phyloP scores from a whole-genome alignment of 2,888 invertebrate genomes.

The Aleiodes testaceus region DNA sequence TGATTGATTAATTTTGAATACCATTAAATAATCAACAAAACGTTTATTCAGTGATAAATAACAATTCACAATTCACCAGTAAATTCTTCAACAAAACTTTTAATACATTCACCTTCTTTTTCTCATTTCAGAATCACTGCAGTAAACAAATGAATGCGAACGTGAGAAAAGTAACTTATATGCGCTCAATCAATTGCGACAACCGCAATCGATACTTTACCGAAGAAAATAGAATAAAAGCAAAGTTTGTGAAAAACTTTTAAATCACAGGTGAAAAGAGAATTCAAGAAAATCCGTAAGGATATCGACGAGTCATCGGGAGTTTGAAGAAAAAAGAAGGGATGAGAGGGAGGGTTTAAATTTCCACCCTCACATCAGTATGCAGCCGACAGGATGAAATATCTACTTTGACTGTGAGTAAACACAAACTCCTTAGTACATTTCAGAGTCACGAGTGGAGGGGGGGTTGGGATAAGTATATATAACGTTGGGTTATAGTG shows the following conservation, averaged over 20 bases:
- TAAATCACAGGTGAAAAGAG: slow-evolving; percentile 35
- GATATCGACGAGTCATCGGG: slow-evolving; percentile 32
- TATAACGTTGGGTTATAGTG: background rate
- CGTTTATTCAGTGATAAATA: too few relatives aligned
- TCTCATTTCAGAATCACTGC: too few relatives aligned
- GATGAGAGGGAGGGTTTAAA: background rate
- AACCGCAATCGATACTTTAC: slow-evolving; percentile 15
- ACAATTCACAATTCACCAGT: too few relatives aligned
- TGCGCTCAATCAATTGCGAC: slow-evolving; percentile 2
- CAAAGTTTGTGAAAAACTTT: slow-evolving; percentile 23
- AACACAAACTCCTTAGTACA: slow-evolving; percentile 60
- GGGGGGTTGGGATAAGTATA: slow-evolving; percentile 21
- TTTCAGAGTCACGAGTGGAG: slow-evolving; percentile 11
- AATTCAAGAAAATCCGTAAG: slow-evolving; percentile 44
- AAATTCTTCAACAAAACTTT: too few relatives aligned
- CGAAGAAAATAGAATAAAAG: background rate
- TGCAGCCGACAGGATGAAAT: slow-evolving; percentile 56
- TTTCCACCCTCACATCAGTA: slow-evolving; percentile 45
- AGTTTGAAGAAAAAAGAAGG: slow-evolving; percentile 34
- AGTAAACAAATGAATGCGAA: background rate
- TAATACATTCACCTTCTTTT: too few relatives aligned
- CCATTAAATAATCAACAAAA: too few relatives aligned
- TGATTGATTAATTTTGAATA: too few relatives aligned
- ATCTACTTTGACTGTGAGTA: slow-evolving; percentile 59
- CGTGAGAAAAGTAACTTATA: background rate